These are phyloP conservation scores for Orthosia gracilis DNA, from an alignment of 2,888 invertebrate species.

Conservation along the genomic window DNA sequence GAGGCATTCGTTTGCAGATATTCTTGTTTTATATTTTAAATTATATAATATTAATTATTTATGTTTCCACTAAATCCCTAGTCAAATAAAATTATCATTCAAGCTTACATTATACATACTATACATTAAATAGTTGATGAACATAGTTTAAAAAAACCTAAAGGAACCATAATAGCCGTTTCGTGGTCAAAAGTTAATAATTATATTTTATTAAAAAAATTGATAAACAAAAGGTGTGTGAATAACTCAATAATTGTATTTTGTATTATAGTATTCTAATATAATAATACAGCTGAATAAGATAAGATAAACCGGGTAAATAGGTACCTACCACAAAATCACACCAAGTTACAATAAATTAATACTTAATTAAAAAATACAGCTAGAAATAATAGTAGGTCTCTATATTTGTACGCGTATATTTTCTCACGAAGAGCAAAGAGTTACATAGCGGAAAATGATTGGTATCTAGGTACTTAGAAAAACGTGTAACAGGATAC, in stretches of 20 bases:
- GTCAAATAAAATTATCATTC: too few species aligned
- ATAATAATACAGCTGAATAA: too few species aligned
- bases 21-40: conserved; percentile 7
- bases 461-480: background rate
- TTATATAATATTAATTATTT: background rate
- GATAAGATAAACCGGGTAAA: background rate
- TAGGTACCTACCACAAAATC: background rate
- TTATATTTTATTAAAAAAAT: too few species aligned
- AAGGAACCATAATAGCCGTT: too few species aligned
- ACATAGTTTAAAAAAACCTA: too few species aligned
- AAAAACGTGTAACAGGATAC: conserved; percentile 39
- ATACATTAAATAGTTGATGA: too few species aligned
- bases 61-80: too few species aligned
- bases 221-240: too few species aligned
- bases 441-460: conserved; percentile 31
- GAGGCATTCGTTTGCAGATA: conserved; percentile 90
- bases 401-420: background rate
- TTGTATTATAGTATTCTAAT: too few species aligned
- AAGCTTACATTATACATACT: too few species aligned
- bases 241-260: too few species aligned
- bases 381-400: background rate
- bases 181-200: too few species aligned
- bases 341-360: background rate
- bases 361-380: background rate
- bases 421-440: conserved; percentile 13